Conservation (phyloP, 2,113 vertebrate species). For the Cathartes aura region DNA sequence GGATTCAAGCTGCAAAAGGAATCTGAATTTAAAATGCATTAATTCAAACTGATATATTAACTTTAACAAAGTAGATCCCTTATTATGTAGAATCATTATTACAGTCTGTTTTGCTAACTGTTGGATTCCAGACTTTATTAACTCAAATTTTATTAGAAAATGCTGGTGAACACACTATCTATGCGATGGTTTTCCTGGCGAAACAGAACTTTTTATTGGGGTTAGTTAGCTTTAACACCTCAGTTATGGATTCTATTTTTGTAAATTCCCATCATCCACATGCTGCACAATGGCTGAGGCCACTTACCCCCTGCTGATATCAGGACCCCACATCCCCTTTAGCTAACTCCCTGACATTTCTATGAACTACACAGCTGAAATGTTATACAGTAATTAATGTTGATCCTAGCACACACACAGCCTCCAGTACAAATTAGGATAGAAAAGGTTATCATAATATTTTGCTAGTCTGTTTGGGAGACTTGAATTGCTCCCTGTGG, state of each 20-base stretch:
- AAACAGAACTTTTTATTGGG: constrained; percentile 65
- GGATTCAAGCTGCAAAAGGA: constrained; percentile 82
- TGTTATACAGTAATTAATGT: constrained; percentile 90
- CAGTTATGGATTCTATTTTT: constrained; percentile 70
- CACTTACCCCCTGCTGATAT: constrained; percentile 61
- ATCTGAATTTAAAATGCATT: constrained; percentile 83
- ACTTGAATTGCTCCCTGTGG: constrained; percentile 83
- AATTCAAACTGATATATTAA: constrained; percentile 84
- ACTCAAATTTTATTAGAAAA: constrained; percentile 70
- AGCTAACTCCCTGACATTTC: constrained; percentile 85
- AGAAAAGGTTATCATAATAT: constrained; percentile 96
- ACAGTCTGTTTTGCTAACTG: constrained; percentile 69
- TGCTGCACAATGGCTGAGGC: constrained; percentile 59
- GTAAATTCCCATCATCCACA: constrained; percentile 66
- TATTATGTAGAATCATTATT: constrained; percentile 73
- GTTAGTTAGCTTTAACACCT: constrained; percentile 65
- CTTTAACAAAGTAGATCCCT: constrained; percentile 80
- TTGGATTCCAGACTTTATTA: constrained; percentile 68
- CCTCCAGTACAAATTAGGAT: constrained; percentile 90
- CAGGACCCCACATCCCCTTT: constrained; percentile 75
- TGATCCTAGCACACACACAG: constrained; percentile 86
- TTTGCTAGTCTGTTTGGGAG: constrained; percentile 86
- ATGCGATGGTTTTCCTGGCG: neutral
- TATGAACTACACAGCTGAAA: constrained; percentile 85
- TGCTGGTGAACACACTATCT: neutral